Percentiles rank a stretch among this genome's conserved stretches.
phyloP scores from a whole-genome alignment of 1,140 invertebrate genomes.

The Magallana gigas region DNA sequence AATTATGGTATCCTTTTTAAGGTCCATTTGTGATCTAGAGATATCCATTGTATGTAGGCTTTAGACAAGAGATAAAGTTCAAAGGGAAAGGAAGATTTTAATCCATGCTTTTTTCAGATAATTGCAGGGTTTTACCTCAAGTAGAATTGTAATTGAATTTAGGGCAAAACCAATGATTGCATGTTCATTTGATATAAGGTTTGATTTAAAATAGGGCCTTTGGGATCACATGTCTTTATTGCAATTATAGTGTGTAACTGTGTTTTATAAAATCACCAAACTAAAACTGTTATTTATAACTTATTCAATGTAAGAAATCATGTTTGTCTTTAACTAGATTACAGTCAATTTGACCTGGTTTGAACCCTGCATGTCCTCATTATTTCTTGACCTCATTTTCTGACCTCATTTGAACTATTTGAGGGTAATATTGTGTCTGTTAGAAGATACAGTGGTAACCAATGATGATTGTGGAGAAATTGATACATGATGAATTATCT shows the following conservation, averaged over 20 bases:
- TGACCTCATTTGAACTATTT: too few species aligned
- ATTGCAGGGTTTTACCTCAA: neutral
- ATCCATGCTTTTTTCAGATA: slow-evolving; percentile 22
- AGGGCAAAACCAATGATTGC: neutral
- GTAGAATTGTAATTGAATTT: neutral
- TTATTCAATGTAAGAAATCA: too few species aligned
- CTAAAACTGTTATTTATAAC: too few species aligned
- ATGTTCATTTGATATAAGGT: neutral
- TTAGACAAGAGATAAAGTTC: slow-evolving; percentile 27
- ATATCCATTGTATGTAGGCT: neutral
- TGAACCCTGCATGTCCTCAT: too few species aligned
- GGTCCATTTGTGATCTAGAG: slow-evolving; percentile 14
- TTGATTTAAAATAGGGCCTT: neutral
- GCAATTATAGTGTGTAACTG: too few species aligned
- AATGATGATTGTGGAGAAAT: slow-evolving; percentile 5
- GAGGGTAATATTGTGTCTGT: too few species aligned
- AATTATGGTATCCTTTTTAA: slow-evolving; percentile 18
- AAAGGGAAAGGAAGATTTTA: slow-evolving; percentile 24
- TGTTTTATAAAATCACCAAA: too few species aligned
- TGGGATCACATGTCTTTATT: neutral
- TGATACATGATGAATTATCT: slow-evolving; percentile 14
- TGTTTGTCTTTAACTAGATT: too few species aligned
- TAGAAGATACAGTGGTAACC: neutral
- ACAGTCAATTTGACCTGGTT: too few species aligned
- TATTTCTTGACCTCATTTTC: too few species aligned